Evolutionary conservation across 2,113 vertebrate species (phyloP).

Genomic region (Hiodon alosoides): DNA sequence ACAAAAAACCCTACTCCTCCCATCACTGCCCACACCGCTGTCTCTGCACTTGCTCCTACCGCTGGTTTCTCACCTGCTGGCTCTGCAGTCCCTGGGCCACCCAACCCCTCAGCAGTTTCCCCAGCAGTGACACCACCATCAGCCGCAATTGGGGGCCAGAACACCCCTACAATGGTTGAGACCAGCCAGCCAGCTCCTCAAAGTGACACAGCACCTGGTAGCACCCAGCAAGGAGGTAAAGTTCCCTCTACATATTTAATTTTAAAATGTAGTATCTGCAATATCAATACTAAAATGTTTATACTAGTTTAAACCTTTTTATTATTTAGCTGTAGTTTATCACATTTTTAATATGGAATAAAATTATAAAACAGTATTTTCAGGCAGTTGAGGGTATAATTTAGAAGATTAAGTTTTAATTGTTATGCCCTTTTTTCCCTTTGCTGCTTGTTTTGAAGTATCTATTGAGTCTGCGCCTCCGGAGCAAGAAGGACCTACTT

Average conservation of each 20-base stretch:
- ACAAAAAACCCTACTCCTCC: constrained; percentile 17
- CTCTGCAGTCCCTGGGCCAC: constrained; percentile 32
- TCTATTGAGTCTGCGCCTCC: constrained; percentile 46
- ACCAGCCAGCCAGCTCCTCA: constrained; percentile 29
- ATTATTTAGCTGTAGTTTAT: neutral
- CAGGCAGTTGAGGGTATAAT: too few relatives aligned
- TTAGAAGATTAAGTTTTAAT: too few relatives aligned
- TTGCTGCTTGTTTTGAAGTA: constrained; percentile 24
- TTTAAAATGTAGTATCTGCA: neutral
- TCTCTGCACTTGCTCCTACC: constrained; percentile 26
- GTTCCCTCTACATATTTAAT: constrained; percentile 15
- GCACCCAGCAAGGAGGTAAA: constrained; percentile 31
- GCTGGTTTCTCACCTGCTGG: constrained; percentile 13
- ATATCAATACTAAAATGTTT: neutral
- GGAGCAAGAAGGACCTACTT: constrained; percentile 47
- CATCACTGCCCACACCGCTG: constrained; percentile 34
- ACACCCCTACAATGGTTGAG: constrained; percentile 30
- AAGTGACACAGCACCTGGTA: constrained; percentile 26
- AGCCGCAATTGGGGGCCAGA: constrained; percentile 22
- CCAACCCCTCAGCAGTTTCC: constrained; percentile 7
- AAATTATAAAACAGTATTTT: neutral
- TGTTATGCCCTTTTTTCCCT: neutral
- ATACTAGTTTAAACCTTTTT: neutral
- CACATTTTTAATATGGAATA: neutral
- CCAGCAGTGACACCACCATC: constrained; percentile 33